Percentiles rank a stretch among this genome's conserved stretches.
Conservation (phyloP, 2,888 invertebrate genomes). For the Drosophila quinaria region DNA sequence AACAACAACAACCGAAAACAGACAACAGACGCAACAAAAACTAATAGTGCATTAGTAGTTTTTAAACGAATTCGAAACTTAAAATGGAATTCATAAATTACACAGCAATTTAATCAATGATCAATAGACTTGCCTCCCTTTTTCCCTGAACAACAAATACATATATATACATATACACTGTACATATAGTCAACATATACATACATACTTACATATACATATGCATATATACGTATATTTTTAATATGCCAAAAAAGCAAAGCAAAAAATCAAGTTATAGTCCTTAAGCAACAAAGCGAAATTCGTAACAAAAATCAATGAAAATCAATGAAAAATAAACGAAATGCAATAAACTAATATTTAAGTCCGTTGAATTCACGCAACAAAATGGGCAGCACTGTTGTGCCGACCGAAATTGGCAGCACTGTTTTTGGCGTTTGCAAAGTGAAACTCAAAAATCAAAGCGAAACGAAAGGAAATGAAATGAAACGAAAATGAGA, state of each 20-base stretch:
- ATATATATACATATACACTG: constrained; percentile 44
- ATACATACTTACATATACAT: constrained; percentile 28
- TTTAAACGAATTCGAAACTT: constrained; percentile 64
- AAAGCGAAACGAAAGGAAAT: constrained; percentile 42
- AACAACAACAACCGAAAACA: constrained; percentile 11
- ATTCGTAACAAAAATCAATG: constrained; percentile 12
- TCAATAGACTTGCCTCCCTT: constrained; percentile 37
- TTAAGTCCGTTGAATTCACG: constrained; percentile 57
- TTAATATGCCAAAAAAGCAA: constrained; percentile 68
- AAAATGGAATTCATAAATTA: constrained; percentile 36
- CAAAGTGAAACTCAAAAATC: constrained; percentile 51
- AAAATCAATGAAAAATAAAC: background rate
- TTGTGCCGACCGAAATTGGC: constrained; percentile 26
- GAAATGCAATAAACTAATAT: constrained; percentile 61
- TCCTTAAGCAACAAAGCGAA: constrained; percentile 32
- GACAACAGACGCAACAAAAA: constrained; percentile 63
- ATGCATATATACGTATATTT: constrained; percentile 61
- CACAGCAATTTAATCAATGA: constrained; percentile 41
- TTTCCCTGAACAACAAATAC: constrained; percentile 34
- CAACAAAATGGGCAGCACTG: constrained; percentile 39
- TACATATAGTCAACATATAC: constrained; percentile 55
- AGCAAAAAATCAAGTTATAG: constrained; percentile 52
- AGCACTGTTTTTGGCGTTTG: constrained; percentile 21
- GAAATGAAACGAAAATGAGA: constrained; percentile 34
- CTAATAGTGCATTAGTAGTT: constrained; percentile 77